phyloP scores from a whole-genome alignment of 2,797 vertebrate species.

The Florisuga fusca region DNA sequence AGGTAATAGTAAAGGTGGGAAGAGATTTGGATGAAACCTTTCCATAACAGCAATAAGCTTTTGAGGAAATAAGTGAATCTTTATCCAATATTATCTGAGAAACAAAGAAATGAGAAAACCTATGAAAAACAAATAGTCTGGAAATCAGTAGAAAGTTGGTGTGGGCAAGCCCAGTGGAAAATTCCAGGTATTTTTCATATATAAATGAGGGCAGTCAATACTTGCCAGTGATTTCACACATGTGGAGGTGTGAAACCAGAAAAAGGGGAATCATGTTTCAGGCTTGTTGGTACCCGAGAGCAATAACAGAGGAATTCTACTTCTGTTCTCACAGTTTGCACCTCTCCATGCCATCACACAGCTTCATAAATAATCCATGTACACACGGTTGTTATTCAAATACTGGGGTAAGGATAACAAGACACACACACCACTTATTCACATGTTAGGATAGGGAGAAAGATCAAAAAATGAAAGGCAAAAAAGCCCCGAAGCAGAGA shows the following conservation, averaged over 20 bases:
- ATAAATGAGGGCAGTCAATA: not conserved
- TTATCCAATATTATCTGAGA: accelerated
- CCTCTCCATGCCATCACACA: not conserved
- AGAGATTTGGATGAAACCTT: not conserved
- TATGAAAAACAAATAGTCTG: not conserved
- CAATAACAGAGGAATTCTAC: not conserved
- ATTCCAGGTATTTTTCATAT: accelerated
- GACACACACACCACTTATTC: not conserved
- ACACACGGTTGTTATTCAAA: not conserved
- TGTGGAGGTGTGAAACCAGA: accelerated
- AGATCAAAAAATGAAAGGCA: not conserved
- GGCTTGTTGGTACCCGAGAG: accelerated
- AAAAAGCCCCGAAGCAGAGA: not conserved
- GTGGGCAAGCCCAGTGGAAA: not conserved
- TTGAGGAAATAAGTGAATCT: not conserved
- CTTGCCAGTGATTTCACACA: not conserved
- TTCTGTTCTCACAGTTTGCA: not conserved
- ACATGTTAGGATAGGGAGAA: not conserved
- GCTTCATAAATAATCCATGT: accelerated
- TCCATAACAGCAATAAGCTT: not conserved
- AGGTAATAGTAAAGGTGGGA: not conserved
- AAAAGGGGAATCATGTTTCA: accelerated
- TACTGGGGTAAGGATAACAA: accelerated
- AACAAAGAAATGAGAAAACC: not conserved
- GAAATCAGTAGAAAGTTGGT: not conserved